These are phyloP conservation scores for Threskiornis aethiopicus DNA, from an alignment of 2,797 vertebrate species.

Conservation along the genomic window DNA sequence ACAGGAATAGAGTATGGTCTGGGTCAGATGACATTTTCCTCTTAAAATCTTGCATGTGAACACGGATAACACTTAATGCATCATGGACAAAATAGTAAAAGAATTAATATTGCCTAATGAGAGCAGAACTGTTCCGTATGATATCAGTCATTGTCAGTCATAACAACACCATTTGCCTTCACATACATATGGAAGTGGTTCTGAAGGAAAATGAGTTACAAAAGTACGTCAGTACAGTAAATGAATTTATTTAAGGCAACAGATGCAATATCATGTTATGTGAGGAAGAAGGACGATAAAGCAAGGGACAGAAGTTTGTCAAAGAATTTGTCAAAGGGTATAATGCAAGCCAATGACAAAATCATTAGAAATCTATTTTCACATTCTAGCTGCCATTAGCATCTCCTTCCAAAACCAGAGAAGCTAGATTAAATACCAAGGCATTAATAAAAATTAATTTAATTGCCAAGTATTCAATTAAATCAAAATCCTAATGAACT, in stretches of 20 bases:
- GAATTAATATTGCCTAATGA: not conserved
- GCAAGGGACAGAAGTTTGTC: not conserved
- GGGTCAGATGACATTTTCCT: not conserved
- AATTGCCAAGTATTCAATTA: not conserved
- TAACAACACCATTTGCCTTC: not conserved
- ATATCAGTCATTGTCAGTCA: not conserved
- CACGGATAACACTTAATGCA: not conserved
- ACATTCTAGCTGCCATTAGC: not conserved
- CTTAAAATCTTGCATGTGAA: not conserved
- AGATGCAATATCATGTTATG: not conserved
- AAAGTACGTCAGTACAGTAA: fast-evolving
- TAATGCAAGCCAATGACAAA: not conserved
- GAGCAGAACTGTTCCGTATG: not conserved
- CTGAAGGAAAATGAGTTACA: not conserved
- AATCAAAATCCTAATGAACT: not conserved
- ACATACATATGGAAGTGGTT: not conserved
- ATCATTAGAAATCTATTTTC: not conserved
- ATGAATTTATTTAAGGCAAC: not conserved
- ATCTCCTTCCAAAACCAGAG: not conserved
- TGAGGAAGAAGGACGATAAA: not conserved
- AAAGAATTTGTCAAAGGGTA: not conserved
- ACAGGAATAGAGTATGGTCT: not conserved
- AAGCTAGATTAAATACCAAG: not conserved
- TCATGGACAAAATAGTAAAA: fast-evolving
- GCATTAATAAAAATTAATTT: not conserved